Conservation (phyloP, 1,140 invertebrate genomes). For the Zaprionus africanus region DNA sequence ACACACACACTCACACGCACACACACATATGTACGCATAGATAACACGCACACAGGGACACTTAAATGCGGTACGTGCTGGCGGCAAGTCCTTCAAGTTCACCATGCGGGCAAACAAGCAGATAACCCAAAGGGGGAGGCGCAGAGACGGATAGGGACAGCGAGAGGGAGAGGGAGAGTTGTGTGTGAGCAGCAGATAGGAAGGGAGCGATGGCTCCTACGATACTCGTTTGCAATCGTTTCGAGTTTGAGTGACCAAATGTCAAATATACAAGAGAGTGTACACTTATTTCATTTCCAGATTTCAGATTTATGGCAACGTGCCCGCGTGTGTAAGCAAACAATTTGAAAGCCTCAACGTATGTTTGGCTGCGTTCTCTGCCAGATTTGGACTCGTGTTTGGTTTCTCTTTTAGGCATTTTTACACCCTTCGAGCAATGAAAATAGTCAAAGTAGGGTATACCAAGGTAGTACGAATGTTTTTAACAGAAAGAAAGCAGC, state of each 20-base stretch:
- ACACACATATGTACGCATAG: not conserved
- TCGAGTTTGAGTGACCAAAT: slow-evolving; percentile 72
- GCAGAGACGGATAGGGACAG: not conserved
- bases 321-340: slow-evolving; percentile 29
- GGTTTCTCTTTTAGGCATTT: not conserved
- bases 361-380: not conserved
- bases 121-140: slow-evolving; percentile 25
- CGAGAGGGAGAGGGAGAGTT: not conserved
- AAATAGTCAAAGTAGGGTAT: no score
- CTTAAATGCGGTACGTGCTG: slow-evolving; percentile 50
- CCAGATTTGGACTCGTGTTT: not conserved
- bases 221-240: slow-evolving; percentile 57
- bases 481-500: no score
- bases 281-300: slow-evolving; percentile 79
- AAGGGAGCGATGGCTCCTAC: not conserved
- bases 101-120: slow-evolving; percentile 52
- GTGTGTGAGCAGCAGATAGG: not conserved
- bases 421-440: no score
- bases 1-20: slow-evolving; percentile 8
- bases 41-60: slow-evolving; percentile 16
- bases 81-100: slow-evolving; percentile 41
- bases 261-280: slow-evolving; percentile 73
- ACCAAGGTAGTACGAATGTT: no score
- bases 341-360: slow-evolving; percentile 37
- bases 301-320: slow-evolving; percentile 75